Percentiles rank a stretch among this genome's conserved stretches.
These are phyloP conservation scores for Elgaria multicarinata DNA, from an alignment of 2,113 vertebrate species.

Conservation along the genomic window DNA sequence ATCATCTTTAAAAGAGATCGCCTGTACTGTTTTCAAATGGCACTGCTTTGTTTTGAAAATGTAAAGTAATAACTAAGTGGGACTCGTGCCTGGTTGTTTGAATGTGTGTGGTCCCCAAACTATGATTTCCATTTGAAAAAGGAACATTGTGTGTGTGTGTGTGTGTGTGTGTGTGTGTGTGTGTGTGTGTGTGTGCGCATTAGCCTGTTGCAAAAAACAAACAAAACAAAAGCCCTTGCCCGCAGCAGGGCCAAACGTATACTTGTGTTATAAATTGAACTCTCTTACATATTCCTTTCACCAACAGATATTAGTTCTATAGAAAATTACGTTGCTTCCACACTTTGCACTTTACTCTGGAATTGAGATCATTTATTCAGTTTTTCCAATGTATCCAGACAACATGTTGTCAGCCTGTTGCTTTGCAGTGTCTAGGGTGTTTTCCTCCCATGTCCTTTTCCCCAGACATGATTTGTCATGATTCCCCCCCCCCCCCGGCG, in stretches of 20 bases:
- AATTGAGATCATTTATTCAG: neutral
- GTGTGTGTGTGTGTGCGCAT: too few species aligned
- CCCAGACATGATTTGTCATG: neutral
- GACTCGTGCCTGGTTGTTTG: slow-evolving; percentile 25
- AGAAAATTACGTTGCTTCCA: neutral
- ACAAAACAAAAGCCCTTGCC: slow-evolving; percentile 28
- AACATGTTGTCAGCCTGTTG: neutral
- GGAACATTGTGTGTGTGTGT: neutral
- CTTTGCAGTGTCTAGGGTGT: neutral
- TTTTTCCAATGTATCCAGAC: neutral
- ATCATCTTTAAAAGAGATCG: slow-evolving; percentile 69
- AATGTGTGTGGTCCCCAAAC: slow-evolving; percentile 44
- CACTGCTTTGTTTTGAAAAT: slow-evolving; percentile 69
- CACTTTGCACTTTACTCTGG: neutral
- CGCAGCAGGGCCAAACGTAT: neutral
- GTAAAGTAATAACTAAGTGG: slow-evolving; percentile 44
- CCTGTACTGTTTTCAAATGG: slow-evolving; percentile 62
- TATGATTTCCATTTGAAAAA: slow-evolving; percentile 60
- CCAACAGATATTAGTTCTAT: neutral
- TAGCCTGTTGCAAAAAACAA: too few species aligned
- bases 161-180: too few species aligned
- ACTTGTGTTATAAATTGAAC: neutral
- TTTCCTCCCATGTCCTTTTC: neutral
- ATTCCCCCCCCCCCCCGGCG: too few species aligned
- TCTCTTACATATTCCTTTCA: neutral